Percentiles rank a stretch among this genome's conserved stretches.
Conservation (phyloP, 1,140 invertebrate genomes). For the Hyles vespertilio region DNA sequence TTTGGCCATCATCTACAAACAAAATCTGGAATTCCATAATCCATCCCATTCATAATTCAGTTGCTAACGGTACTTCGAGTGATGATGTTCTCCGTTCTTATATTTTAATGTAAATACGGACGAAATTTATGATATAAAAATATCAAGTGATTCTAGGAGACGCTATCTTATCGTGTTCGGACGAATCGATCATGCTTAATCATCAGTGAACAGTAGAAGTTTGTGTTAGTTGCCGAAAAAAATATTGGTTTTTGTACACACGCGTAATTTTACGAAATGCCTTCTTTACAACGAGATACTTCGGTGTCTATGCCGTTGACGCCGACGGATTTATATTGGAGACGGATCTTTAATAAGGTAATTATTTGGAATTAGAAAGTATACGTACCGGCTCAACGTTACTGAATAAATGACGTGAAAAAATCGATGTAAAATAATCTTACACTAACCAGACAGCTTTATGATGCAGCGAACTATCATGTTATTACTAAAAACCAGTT, state of each 20-base stretch:
- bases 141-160: slow-evolving; percentile 14
- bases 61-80: slow-evolving; percentile 19
- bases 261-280: slow-evolving; percentile 46
- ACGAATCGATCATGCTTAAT: slow-evolving; percentile 49
- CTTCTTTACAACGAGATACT: slow-evolving; percentile 51
- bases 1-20: no score
- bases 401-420: no score
- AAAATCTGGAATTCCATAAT: background rate
- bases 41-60: slow-evolving; percentile 13
- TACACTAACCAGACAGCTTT: no score
- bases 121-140: slow-evolving; percentile 11
- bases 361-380: background rate
- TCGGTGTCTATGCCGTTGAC: slow-evolving; percentile 64
- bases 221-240: slow-evolving; percentile 32
- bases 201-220: slow-evolving; percentile 22
- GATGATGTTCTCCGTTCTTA: slow-evolving; percentile 11
- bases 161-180: slow-evolving; percentile 48
- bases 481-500: no score
- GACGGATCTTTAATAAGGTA: slow-evolving; percentile 69
- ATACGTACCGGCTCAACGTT: background rate
- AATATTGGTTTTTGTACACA: slow-evolving; percentile 22
- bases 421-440: no score
- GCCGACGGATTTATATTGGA: slow-evolving; percentile 66
- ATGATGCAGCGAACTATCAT: no score
- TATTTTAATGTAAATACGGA: slow-evolving; percentile 17